A percentile compares a stretch with the other conserved stretches of the same genome.
These are phyloP conservation scores for Cancer borealis DNA, from an alignment of 2,888 invertebrate species.

Conservation along the genomic window DNA sequence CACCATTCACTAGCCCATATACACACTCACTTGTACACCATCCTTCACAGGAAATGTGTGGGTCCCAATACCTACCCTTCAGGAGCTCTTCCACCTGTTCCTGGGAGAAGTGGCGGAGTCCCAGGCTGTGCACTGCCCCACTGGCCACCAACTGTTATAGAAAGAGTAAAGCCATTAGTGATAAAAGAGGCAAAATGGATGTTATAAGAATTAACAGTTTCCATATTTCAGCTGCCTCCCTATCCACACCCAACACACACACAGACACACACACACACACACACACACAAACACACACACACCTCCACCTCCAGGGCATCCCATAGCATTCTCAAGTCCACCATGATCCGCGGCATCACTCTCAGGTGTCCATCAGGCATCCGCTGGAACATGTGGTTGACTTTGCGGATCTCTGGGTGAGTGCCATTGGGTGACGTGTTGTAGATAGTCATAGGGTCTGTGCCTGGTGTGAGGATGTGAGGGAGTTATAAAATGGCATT, in stretches of 20 bases:
- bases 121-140: not conserved
- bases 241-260: not conserved
- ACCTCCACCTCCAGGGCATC: not conserved
- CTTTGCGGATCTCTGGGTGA: not conserved
- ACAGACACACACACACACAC: not conserved
- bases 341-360: not conserved
- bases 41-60: not conserved
- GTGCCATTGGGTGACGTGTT: not conserved
- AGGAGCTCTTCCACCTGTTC: not conserved
- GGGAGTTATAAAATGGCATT: not conserved
- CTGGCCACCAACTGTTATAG: not conserved
- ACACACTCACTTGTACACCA: not conserved
- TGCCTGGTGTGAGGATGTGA: not conserved
- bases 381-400: not conserved
- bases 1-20: no score
- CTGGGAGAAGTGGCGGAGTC: not conserved
- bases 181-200: not conserved
- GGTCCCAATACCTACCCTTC: not conserved
- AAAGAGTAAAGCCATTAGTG: not conserved
- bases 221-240: not conserved
- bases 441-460: slow-evolving; percentile 7
- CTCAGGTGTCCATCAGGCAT: not conserved
- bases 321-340: not conserved
- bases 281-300: not conserved
- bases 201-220: not conserved